Percentiles rank a stretch among this genome's conserved stretches.
These are phyloP conservation scores for Gnathonemus echidnorhynchus DNA, from an alignment of 2,113 vertebrate species.

Conservation along the genomic window DNA sequence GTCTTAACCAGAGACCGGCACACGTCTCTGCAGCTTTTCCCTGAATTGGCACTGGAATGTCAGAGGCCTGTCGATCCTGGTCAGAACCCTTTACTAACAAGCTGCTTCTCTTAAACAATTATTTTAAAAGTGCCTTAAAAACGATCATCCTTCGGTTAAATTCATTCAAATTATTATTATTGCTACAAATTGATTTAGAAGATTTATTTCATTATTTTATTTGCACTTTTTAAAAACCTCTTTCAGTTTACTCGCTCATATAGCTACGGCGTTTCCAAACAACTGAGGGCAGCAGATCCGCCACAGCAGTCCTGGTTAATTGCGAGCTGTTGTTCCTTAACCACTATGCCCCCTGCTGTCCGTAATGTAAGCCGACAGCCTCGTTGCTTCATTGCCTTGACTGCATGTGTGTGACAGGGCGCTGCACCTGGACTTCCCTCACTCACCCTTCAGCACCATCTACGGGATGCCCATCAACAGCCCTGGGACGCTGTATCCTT, in stretches of 20 bases:
- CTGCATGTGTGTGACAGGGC: slow-evolving; percentile 55
- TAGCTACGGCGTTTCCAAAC: background rate
- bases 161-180: background rate
- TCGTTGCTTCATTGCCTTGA: background rate
- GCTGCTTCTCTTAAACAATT: background rate
- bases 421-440: slow-evolving; percentile 81
- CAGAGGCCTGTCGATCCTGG: background rate
- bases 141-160: background rate
- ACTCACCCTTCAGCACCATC: slow-evolving; percentile 79
- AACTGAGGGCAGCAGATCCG: background rate
- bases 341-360: background rate
- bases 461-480: slow-evolving; percentile 88
- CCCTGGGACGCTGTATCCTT: slow-evolving; percentile 80
- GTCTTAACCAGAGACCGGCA: background rate
- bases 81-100: too few relatives aligned
- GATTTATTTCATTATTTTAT: too few relatives aligned
- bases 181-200: background rate
- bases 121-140: background rate
- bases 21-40: background rate
- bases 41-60: background rate
- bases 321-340: background rate
- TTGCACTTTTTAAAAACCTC: background rate
- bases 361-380: background rate
- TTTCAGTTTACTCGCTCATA: background rate
- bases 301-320: background rate